Conservation (phyloP, 2,113 vertebrate species). For the Gambusia holbrooki region DNA sequence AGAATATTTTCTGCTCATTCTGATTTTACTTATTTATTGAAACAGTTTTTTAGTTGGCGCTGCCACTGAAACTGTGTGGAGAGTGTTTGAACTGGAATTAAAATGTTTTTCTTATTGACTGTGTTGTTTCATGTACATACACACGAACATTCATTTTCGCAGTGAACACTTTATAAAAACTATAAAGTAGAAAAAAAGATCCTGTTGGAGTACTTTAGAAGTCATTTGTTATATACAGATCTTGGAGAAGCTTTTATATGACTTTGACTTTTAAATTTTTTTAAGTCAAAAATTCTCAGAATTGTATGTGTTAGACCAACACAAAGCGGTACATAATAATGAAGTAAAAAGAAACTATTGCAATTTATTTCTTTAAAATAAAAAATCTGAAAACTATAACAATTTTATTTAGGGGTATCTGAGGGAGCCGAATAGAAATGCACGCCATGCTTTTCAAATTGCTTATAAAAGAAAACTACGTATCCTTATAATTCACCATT, state of each 20-base stretch:
- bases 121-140: background rate
- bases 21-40: slow-evolving; percentile 54
- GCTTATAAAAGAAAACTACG: too few species aligned
- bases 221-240: background rate
- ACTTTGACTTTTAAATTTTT: background rate
- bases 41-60: slow-evolving; percentile 19
- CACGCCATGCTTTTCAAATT: too few species aligned
- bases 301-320: background rate
- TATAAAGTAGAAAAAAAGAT: background rate
- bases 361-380: background rate
- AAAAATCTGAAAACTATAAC: background rate
- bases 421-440: too few species aligned
- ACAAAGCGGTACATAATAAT: background rate
- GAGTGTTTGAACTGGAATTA: slow-evolving; percentile 58
- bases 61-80: slow-evolving; percentile 20
- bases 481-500: too few species aligned
- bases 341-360: too few species aligned
- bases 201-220: too few species aligned
- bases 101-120: slow-evolving; percentile 40
- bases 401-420: too few species aligned
- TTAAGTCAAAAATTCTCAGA: background rate
- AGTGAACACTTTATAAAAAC: background rate
- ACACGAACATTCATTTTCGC: background rate
- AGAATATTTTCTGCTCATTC: slow-evolving; percentile 21
- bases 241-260: background rate